Conservation (phyloP, 2,888 invertebrate genomes). For the Drosophila diplacantha region DNA sequence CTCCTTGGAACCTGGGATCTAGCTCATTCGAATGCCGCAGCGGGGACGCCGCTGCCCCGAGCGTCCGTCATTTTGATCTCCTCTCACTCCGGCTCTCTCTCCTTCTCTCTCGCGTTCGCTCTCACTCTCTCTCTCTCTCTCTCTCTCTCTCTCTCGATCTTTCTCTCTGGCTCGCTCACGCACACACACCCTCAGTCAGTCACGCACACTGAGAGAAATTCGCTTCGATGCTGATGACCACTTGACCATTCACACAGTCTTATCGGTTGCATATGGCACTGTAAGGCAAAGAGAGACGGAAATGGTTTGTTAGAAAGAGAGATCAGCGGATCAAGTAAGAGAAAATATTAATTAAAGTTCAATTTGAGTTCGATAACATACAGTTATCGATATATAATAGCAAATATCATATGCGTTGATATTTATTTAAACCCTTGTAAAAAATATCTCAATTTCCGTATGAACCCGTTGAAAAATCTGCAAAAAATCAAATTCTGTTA, state of each 20-base stretch:
- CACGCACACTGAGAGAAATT: constrained; percentile 14
- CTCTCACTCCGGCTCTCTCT: constrained; percentile 11
- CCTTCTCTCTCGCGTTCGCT: not conserved
- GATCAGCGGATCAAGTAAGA: not conserved
- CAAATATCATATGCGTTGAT: not conserved
- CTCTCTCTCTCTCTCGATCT: not conserved
- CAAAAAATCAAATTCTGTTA: no score
- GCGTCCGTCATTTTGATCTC: constrained; percentile 53
- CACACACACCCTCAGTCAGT: constrained; percentile 12
- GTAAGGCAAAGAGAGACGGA: constrained; percentile 20
- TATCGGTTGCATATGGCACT: constrained; percentile 69
- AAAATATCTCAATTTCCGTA: no score
- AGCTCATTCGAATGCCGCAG: constrained; percentile 17
- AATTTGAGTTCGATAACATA: not conserved
- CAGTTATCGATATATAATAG: not conserved
- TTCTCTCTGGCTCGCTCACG: constrained; percentile 2
- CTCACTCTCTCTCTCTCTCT: not conserved
- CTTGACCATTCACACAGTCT: constrained; percentile 64
- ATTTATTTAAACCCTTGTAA: not conserved
- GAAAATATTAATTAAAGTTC: no score
- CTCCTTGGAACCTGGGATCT: constrained; percentile 1
- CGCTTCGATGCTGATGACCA: constrained; percentile 42
- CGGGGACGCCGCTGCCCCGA: constrained; percentile 40
- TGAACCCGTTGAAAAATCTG: no score
- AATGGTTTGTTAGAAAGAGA: not conserved